Evolutionary conservation across 2,113 vertebrate species (phyloP).

Genomic region (Dipodomys merriami): DNA sequence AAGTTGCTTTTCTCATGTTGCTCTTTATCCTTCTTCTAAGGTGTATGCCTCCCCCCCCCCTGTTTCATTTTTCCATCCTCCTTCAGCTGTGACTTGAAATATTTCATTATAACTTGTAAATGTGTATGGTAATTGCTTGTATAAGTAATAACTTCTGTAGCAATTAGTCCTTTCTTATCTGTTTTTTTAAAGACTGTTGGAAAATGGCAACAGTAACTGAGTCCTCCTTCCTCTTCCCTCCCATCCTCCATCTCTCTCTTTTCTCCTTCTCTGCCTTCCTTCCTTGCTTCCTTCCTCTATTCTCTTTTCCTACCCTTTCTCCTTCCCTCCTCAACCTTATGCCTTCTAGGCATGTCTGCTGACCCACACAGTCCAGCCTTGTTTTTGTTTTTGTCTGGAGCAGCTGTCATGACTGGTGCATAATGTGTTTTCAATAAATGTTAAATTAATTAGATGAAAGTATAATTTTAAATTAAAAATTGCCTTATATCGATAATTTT

Average conservation of each 20-base stretch:
- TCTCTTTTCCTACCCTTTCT: background rate
- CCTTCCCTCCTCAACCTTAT: too few relatives aligned
- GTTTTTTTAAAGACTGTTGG: background rate
- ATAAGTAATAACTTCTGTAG: background rate
- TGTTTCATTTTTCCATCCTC: conserved; percentile 2
- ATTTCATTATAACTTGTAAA: conserved; percentile 1
- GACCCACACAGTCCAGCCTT: background rate
- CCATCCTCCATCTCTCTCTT: background rate
- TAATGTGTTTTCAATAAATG: conserved; percentile 15
- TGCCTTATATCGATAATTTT: conserved; percentile 5
- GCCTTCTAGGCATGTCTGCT: background rate
- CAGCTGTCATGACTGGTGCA: background rate
- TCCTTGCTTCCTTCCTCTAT: too few relatives aligned
- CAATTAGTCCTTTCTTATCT: conserved; percentile 15
- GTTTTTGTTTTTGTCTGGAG: conserved; percentile 45
- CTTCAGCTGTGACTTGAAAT: background rate
- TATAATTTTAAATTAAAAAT: conserved; percentile 12
- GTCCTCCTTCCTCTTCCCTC: background rate
- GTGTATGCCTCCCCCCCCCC: background rate
- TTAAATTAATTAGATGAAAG: conserved; percentile 47
- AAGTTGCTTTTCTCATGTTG: background rate
- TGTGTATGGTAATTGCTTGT: too few relatives aligned
- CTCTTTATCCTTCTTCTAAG: background rate
- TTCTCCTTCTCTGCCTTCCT: background rate
- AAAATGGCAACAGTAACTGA: background rate